A percentile compares a stretch with the other conserved stretches of the same genome.
phyloP scores from a whole-genome alignment of 30 jellyfish, hydroid and myxozoan species.

The Sanderia malayensis region DNA sequence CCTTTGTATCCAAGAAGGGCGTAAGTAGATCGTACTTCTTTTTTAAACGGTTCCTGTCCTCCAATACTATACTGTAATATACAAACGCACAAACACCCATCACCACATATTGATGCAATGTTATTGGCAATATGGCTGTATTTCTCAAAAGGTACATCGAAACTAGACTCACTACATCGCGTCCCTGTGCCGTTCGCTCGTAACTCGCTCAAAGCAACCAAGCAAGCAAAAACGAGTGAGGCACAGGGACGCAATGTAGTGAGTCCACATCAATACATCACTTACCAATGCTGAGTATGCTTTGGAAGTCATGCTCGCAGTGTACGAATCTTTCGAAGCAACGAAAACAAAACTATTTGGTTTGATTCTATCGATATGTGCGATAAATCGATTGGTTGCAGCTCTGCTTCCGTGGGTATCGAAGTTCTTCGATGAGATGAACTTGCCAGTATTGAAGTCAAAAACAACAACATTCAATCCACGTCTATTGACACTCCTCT shows the following conservation, averaged over 20 bases:
- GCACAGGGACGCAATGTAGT: too few relatives aligned
- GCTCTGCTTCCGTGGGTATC: slow-evolving; percentile 55
- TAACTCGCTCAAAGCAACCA: too few relatives aligned
- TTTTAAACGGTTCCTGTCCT: slow-evolving; percentile 52
- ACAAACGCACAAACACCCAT: too few relatives aligned
- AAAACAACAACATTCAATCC: slow-evolving; percentile 67
- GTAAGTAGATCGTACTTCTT: slow-evolving; percentile 22
- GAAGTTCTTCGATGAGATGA: slow-evolving; percentile 37
- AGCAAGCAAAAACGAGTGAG: too few relatives aligned
- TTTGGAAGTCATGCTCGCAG: slow-evolving; percentile 22
- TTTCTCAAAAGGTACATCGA: too few relatives aligned
- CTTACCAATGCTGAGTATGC: slow-evolving; percentile 64
- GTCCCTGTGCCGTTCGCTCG: too few relatives aligned
- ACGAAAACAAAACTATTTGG: slow-evolving; percentile 46
- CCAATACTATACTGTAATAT: slow-evolving; percentile 35
- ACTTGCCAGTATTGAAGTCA: slow-evolving; percentile 57
- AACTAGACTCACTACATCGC: too few relatives aligned
- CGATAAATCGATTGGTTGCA: slow-evolving; percentile 24
- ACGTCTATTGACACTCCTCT: slow-evolving; percentile 51
- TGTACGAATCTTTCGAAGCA: slow-evolving; percentile 51
- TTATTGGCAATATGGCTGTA: too few relatives aligned
- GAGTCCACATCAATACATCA: neutral
- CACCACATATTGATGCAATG: too few relatives aligned
- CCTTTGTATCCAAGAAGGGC: slow-evolving; percentile 67
- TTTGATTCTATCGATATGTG: slow-evolving; percentile 40